Evolutionary conservation across 2,888 invertebrate genomes (phyloP), one percentile per base, ranked within the genome.

Genomic region (Volucella bombylans): DNA sequence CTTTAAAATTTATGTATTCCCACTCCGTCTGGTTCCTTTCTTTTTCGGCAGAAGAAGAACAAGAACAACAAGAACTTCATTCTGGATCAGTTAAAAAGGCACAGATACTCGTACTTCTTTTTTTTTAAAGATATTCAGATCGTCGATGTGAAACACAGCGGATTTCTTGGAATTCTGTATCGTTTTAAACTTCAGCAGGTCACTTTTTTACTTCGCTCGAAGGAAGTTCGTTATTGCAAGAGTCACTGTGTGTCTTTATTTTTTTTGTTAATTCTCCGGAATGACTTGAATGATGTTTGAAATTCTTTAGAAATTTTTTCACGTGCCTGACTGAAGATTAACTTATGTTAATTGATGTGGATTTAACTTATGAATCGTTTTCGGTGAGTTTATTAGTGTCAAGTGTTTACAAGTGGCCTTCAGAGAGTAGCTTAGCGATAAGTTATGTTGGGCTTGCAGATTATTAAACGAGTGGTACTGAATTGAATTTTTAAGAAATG

Each of bases 141-240:
- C 39, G 72, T 50, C 31, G 62, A 49, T 47, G 67, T 18, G 18
- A 39, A 76, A 76, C 50, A 52, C 31, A 45, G 8, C 12, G 8
- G 64, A 59, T 59, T 82, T 83, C 83, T 52, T 23, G 41, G 83
- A 83, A 83, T 79, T 74, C 47, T 39, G 10, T 64, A 59, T 83
- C 64, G 82, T 69, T 79, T 31, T 71, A 79, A 74, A 69, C 69
- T 79, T 79, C 69, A 65, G 79, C n/a, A 59, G 69, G 74, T 79
- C 69, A 10, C 55, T 49, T 31, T 10, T 49, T 49, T 54, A 50
- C 14, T 12, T 9, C 61, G 38, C 10, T 54, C 55, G 49, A 49
- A 73, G 50, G 49, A 72, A 72, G 39, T 72, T 65, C 41, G 61
- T 54, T 79, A 72, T 79, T 72, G 45, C 39, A 10, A 64, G 38